These are phyloP conservation scores for Amphimedon queenslandica DNA, from an alignment of 37 sponge, comb jelly and placozoan genomes.

Conservation along the genomic window DNA sequence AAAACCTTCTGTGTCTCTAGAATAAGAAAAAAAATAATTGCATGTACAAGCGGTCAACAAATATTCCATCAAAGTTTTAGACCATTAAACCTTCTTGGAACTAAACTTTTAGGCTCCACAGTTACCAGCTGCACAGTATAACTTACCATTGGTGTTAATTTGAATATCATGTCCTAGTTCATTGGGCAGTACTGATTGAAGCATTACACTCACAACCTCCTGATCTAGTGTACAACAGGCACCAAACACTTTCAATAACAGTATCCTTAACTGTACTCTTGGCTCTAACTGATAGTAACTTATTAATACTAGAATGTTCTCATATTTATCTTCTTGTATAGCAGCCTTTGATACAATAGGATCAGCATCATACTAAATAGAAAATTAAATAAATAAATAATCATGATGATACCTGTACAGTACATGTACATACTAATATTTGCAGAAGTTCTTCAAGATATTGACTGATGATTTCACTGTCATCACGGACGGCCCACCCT, in stretches of 20 bases:
- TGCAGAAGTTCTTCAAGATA: conserved; percentile 70
- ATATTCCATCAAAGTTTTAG: background rate
- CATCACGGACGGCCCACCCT: conserved; percentile 80
- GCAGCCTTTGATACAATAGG: conserved; percentile 47
- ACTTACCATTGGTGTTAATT: conserved; percentile 39
- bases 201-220: conserved; percentile 34
- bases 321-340: conserved; percentile 73
- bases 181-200: conserved; percentile 68
- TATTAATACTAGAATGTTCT: conserved; percentile 64
- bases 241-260: conserved; percentile 77
- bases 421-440: conserved; percentile 44
- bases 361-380: conserved; percentile 75
- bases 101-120: too few relatives aligned
- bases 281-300: conserved; percentile 81
- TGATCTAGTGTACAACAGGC: conserved; percentile 60
- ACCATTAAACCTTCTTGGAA: background rate
- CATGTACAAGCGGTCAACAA: background rate
- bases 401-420: background rate
- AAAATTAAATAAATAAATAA: background rate
- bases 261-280: conserved; percentile 57
- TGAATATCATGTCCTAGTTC: conserved; percentile 80
- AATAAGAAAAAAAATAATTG: background rate
- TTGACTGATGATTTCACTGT: conserved; percentile 42
- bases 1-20: conserved; percentile 65
- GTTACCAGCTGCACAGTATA: too few relatives aligned